Percentiles rank a stretch among this genome's conserved stretches.
phyloP scores from a whole-genome alignment of 2,888 invertebrate genomes.

The Idaea dimidiata region DNA sequence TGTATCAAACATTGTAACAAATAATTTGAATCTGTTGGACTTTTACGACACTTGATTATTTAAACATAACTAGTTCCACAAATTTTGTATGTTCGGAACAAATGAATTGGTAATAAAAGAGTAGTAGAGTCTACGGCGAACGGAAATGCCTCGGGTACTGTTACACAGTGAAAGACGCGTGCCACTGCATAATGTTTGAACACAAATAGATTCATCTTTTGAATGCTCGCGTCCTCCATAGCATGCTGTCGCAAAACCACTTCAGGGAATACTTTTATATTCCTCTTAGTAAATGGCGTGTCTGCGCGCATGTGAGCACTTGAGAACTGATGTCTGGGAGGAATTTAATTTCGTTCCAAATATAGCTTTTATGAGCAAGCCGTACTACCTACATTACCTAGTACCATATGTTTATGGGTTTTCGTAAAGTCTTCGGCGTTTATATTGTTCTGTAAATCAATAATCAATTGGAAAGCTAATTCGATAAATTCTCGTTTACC shows the following conservation, averaged over 20 bases:
- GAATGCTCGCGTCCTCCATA: constrained; percentile 51
- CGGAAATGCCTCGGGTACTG: constrained; percentile 73
- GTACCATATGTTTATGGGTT: constrained; percentile 17
- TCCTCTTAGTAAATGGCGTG: constrained; percentile 45
- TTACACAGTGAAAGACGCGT: constrained; percentile 74
- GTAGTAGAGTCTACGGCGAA: constrained; percentile 55
- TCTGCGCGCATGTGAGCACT: constrained; percentile 36
- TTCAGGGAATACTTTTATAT: constrained; percentile 61
- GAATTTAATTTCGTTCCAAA: constrained; percentile 33
- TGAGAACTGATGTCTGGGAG: constrained; percentile 34
- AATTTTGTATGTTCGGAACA: constrained; percentile 52
- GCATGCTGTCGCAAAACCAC: constrained; percentile 68
- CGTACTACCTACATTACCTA: constrained; percentile 5
- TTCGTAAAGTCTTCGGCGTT: constrained; percentile 19
- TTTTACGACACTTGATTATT: constrained; percentile 29
- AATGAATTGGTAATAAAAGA: constrained; percentile 56
- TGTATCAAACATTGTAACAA: constrained; percentile 21
- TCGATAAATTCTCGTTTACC: constrained; percentile 7
- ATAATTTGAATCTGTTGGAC: constrained; percentile 25
- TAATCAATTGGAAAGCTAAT: constrained; percentile 7
- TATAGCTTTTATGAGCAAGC: constrained; percentile 30
- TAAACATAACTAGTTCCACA: constrained; percentile 34
- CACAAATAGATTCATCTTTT: constrained; percentile 68
- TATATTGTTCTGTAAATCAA: constrained; percentile 21
- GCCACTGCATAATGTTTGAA: constrained; percentile 73